Percentiles rank a stretch among this genome's conserved stretches.
Conservation (phyloP, 2,113 vertebrate species). For the Phocoena sinus region DNA sequence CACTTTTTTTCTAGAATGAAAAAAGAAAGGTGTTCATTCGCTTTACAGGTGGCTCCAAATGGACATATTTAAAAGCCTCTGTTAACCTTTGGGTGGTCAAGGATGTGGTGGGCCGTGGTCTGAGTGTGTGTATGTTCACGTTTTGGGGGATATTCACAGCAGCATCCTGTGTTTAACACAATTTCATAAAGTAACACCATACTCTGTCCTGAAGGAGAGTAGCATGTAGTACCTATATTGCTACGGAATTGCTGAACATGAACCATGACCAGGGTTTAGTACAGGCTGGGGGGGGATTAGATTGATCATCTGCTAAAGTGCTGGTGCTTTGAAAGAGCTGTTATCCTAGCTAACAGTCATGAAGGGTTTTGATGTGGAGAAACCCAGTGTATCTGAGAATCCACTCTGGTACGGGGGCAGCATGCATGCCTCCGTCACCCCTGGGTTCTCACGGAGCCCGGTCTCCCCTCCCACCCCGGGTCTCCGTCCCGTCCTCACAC, state of each 20-base stretch:
- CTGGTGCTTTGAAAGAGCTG: neutral
- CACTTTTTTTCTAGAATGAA: neutral
- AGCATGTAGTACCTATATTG: accelerated
- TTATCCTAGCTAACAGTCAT: neutral
- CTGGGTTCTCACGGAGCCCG: neutral
- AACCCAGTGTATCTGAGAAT: no score
- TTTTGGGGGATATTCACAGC: neutral
- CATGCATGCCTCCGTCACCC: accelerated
- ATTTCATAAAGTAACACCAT: neutral
- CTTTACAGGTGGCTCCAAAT: neutral
- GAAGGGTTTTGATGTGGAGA: neutral
- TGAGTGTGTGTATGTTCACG: no score
- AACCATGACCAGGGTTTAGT: neutral
- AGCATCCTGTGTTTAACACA: neutral
- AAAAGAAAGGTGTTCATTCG: neutral
- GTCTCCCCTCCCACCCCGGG: neutral
- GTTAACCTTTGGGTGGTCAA: accelerated
- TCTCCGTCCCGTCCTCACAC: accelerated
- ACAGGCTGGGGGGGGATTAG: neutral
- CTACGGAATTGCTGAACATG: neutral
- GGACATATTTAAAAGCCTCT: neutral
- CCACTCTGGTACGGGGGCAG: neutral
- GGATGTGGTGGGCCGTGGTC: neutral
- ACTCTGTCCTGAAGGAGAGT: neutral
- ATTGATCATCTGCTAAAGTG: neutral